Evolutionary conservation across 2,888 invertebrate species (phyloP), one percentile per base, ranked within the genome.

Genomic region (Loripinus fragilis): DNA sequence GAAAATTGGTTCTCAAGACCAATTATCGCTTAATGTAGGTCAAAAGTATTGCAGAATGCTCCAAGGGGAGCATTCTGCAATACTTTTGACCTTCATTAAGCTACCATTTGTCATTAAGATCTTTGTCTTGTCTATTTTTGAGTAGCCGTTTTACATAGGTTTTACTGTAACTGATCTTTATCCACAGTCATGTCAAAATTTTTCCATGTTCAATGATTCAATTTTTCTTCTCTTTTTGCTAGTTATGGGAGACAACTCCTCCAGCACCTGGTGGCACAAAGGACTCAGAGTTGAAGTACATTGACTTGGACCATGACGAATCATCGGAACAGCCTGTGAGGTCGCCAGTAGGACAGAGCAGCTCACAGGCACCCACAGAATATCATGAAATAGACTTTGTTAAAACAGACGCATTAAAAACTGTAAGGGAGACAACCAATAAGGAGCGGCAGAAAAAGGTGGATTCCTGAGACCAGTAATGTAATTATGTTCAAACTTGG

Each of bases 351-450:
- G 72, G 71, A 28, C 74, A 76, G 28, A 65, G 75, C 10, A 76
- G 81, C 12, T 80, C 81, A n/a, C 78, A 83, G 28, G 76, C 91
- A 0, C 91, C 92, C 89, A 94, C 96, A 0, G 97, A 97, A 12
- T 98, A 98, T 94, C 97, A 98, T 93, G 97, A 97, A 0, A 98
- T 98, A 0, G 98, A 98, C 94, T 98, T 98, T 94, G 94, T 97
- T 71, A 98, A 98, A 95, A 98, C 98, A 0, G 96, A 97, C 92
- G 98, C 98, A 8, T 97, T 98, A 91, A 97, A 97, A 93, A 96
- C 96, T 68, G 85, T 87, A 17, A 90, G 89, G 74, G 87, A 87
- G 60, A 75, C 74, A 3, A 75, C 75, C 5, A 71, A 68, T 7
- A 74, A 60, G 17, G 76, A 76, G 33, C 45, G 81, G 50, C 76